These are phyloP conservation scores for Aphrophora alni DNA, from an alignment of 2,888 invertebrate genomes.

Conservation along the genomic window DNA sequence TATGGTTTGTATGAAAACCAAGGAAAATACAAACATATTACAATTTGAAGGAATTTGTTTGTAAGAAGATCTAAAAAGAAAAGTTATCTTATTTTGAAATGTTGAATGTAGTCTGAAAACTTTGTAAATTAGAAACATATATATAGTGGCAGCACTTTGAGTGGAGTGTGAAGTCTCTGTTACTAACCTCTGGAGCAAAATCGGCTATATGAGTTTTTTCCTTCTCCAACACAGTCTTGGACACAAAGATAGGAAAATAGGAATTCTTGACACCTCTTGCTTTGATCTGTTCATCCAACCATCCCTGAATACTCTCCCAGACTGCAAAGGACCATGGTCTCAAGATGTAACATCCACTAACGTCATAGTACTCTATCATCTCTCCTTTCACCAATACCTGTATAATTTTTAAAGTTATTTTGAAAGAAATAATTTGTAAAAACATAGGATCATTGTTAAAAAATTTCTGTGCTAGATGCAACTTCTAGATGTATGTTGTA, in stretches of 20 bases:
- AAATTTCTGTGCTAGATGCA: too few species aligned
- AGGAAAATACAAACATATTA: too few species aligned
- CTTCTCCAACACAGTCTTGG: constrained; percentile 85
- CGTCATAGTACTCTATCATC: constrained; percentile 99
- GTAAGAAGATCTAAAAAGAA: too few species aligned
- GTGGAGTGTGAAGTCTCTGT: too few species aligned
- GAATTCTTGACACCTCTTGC: constrained; percentile 94
- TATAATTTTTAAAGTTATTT: background rate
- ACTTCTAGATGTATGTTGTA: too few species aligned
- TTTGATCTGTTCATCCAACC: constrained; percentile 87
- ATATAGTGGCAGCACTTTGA: too few species aligned
- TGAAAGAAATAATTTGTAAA: background rate
- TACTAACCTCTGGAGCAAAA: constrained; percentile 92
- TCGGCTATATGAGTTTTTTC: constrained; percentile 98
- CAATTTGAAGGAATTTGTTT: too few species aligned
- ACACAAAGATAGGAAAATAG: constrained; percentile 99
- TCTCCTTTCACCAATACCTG: constrained; percentile 86
- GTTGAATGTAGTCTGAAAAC: too few species aligned
- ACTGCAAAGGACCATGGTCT: constrained; percentile 97
- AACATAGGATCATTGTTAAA: constrained; percentile 7
- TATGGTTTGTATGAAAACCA: too few species aligned
- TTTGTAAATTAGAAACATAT: too few species aligned
- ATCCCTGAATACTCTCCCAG: constrained; percentile 90
- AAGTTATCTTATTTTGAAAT: too few species aligned
- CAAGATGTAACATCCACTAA: constrained; percentile 98